phyloP scores from a whole-genome alignment of 2,797 vertebrate genomes.

The Rallus crepitans region DNA sequence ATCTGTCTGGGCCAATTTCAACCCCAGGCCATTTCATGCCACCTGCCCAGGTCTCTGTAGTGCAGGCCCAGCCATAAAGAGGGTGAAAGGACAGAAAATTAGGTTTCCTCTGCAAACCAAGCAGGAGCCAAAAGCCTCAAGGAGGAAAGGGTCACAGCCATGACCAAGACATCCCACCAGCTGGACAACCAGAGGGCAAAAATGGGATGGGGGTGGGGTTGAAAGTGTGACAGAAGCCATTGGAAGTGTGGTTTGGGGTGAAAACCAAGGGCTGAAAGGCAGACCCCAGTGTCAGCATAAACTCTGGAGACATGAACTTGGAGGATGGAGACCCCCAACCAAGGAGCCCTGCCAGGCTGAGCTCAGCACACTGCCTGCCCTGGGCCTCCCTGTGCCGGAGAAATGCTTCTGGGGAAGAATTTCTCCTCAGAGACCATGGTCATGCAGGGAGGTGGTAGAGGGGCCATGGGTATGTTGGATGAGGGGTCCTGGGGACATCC shows the following conservation, averaged over 20 bases:
- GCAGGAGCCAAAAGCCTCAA: not conserved
- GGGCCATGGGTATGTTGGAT: not conserved
- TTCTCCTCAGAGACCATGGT: not conserved
- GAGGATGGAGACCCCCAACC: not conserved
- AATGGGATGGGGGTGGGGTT: not conserved
- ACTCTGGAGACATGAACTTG: not conserved
- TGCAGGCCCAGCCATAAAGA: not conserved
- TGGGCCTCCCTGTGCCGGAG: not conserved
- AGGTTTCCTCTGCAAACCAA: not conserved
- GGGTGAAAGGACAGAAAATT: not conserved
- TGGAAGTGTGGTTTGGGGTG: not conserved
- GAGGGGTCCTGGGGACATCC: not conserved
- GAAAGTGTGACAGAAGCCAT: not conserved
- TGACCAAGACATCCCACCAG: not conserved
- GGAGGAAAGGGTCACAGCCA: not conserved
- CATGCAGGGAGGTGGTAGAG: not conserved
- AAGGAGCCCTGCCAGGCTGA: not conserved
- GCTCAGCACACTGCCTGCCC: not conserved
- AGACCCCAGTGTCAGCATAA: not conserved
- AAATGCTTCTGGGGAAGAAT: not conserved
- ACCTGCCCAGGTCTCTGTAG: accelerated
- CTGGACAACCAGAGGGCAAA: not conserved
- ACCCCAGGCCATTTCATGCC: accelerated
- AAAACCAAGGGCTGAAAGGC: not conserved
- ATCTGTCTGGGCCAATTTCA: not conserved